These are phyloP conservation scores for Mugil cephalus DNA, from an alignment of 2,113 vertebrate species.

Conservation along the genomic window DNA sequence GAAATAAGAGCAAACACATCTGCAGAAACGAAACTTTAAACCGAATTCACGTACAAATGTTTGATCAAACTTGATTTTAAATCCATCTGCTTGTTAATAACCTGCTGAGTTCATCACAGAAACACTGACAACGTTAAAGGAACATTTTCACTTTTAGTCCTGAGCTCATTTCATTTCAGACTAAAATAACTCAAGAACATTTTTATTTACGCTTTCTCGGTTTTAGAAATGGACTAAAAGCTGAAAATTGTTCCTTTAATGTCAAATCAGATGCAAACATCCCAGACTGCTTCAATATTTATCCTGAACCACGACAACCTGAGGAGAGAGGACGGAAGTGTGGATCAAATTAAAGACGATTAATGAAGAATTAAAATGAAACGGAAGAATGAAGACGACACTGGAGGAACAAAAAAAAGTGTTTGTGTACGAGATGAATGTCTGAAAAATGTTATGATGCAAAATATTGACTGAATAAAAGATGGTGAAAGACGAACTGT, in stretches of 20 bases:
- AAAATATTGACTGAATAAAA: conserved; percentile 41
- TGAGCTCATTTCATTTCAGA: neutral
- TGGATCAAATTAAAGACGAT: neutral
- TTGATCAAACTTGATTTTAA: too few species aligned
- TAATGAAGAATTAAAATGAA: too few species aligned
- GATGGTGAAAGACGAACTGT: fast-evolving
- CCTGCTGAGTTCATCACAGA: conserved; percentile 7
- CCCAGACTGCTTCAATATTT: conserved; percentile 17
- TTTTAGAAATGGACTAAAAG: neutral
- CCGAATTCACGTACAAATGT: too few species aligned
- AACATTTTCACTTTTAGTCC: conserved; percentile 13
- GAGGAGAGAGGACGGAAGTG: neutral
- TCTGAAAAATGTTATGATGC: neutral
- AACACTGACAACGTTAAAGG: conserved; percentile 9
- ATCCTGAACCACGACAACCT: conserved; percentile 8
- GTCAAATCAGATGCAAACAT: neutral
- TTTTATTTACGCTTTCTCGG: neutral
- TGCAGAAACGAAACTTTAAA: too few species aligned
- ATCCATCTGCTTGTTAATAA: conserved; percentile 23
- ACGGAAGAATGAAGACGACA: too few species aligned
- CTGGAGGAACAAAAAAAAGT: too few species aligned
- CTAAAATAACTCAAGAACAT: fast-evolving
- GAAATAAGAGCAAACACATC: too few species aligned
- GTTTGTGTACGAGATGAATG: conserved; percentile 8
- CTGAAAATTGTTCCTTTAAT: conserved; percentile 15